phyloP scores from a whole-genome alignment of 1,140 invertebrate species.

The Atta cephalotes region DNA sequence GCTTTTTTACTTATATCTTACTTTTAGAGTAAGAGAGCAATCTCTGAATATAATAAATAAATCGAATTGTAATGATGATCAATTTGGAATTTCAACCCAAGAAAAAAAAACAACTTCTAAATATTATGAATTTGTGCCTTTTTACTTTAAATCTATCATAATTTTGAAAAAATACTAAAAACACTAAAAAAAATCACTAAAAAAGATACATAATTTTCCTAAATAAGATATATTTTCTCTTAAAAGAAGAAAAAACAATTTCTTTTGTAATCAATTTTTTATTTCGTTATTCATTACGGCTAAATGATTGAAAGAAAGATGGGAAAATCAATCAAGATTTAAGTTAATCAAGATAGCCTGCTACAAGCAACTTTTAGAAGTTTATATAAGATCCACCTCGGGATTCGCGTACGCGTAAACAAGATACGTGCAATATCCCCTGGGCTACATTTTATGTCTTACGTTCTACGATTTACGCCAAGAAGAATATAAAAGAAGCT shows the following conservation, averaged over 20 bases:
- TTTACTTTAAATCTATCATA: background rate
- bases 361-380: constrained; percentile 2
- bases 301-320: background rate
- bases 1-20: too few species aligned
- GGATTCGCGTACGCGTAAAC: background rate
- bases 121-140: background rate
- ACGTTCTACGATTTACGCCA: constrained; percentile 15
- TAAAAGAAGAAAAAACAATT: background rate
- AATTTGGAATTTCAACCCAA: background rate
- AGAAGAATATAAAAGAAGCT: constrained; percentile 39
- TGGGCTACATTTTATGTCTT: constrained; percentile 15
- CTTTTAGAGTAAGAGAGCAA: too few species aligned
- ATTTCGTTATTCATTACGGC: background rate
- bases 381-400: background rate
- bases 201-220: background rate
- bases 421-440: background rate
- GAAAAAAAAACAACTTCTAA: background rate
- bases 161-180: background rate
- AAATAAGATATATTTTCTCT: background rate
- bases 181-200: background rate
- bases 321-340: background rate
- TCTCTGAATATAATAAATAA: background rate
- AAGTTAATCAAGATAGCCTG: constrained; percentile 16
- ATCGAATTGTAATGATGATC: background rate
- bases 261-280: background rate